phyloP scores from a whole-genome alignment of 1,140 invertebrate genomes.

The Hypothenemus hampei region DNA sequence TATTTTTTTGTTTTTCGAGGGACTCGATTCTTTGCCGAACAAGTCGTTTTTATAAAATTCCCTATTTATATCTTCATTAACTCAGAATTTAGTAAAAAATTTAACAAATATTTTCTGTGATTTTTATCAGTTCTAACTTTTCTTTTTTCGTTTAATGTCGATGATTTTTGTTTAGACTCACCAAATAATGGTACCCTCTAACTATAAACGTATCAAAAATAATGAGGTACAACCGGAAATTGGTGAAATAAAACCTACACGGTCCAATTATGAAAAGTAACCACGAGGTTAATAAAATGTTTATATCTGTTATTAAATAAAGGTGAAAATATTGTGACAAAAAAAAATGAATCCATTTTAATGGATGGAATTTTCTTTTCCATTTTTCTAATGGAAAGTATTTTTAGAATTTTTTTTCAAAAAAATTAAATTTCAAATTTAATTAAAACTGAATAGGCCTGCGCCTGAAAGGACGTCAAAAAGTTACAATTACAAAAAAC shows the following conservation, averaged over 20 bases:
- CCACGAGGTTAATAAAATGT: neutral
- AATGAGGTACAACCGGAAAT: slow-evolving; percentile 3
- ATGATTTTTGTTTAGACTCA: neutral
- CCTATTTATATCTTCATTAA: neutral
- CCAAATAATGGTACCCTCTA: neutral
- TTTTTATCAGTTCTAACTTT: neutral
- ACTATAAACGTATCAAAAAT: neutral
- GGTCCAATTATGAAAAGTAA: slow-evolving; percentile 1
- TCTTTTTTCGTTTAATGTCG: neutral
- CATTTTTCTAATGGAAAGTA: neutral
- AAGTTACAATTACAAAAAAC: neutral
- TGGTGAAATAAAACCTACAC: slow-evolving; percentile 11
- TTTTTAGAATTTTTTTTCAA: neutral
- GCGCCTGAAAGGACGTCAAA: no score
- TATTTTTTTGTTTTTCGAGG: neutral
- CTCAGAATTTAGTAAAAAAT: neutral
- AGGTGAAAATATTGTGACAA: neutral
- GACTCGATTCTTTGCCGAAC: neutral
- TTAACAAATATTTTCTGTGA: neutral
- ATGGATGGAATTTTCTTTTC: neutral
- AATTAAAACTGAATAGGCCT: neutral
- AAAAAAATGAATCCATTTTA: neutral
- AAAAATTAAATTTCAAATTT: neutral
- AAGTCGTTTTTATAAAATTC: neutral
- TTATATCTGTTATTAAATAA: neutral